Evolutionary conservation across 2,888 invertebrate species (phyloP).

Genomic region (Mythimna lalbum): DNA sequence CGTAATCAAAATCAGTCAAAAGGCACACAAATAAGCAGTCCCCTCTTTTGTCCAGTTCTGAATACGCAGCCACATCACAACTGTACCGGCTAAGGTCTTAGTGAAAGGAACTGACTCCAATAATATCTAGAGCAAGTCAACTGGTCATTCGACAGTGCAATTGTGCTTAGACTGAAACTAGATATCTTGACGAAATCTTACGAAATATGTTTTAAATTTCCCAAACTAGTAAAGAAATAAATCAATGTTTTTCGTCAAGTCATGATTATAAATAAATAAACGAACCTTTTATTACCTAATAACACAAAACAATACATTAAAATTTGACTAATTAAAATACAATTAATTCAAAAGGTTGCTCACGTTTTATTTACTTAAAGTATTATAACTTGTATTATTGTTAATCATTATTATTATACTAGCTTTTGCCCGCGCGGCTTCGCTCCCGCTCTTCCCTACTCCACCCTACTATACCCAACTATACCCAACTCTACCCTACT

Average conservation of each 20-base stretch:
- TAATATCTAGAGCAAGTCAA: conserved; percentile 8
- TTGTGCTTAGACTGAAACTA: conserved; percentile 9
- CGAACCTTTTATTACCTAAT: no score
- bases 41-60: neutral
- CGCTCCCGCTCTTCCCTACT: no score
- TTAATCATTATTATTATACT: no score
- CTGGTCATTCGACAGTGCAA: neutral
- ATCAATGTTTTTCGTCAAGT: neutral
- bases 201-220: conserved; percentile 2
- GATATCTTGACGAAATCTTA: conserved; percentile 14
- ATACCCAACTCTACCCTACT: no score
- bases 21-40: conserved; percentile 4
- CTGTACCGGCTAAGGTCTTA: conserved; percentile 3
- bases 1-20: conserved; percentile 26
- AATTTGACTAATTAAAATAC: no score
- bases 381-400: no score
- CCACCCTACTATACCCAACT: no score
- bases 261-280: neutral
- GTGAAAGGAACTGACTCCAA: conserved; percentile 20
- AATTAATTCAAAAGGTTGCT: no score
- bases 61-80: conserved; percentile 15
- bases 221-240: neutral
- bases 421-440: no score
- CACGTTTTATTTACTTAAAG: no score
- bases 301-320: no score